Base-by-base conservation (phyloP, 2,797 vertebrate species). In the Lemur catta region DNA sequence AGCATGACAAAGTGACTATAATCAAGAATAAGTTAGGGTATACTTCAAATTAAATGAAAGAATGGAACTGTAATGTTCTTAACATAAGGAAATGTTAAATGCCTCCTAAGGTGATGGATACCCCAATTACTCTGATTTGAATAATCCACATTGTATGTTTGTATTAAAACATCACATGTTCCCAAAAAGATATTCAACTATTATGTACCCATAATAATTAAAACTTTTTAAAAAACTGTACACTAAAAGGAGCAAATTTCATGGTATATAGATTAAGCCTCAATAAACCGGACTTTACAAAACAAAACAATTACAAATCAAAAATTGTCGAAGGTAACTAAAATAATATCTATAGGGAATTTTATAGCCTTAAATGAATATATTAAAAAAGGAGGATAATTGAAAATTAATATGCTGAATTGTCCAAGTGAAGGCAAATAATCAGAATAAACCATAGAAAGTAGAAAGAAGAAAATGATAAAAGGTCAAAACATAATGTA, bases 391-490 rank as follows among this genome's bases (percentile, higher is more conserved):
- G 43, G 82, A 50, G 59, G n/a, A 93, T 63, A 72, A 72, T 2
- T 78, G 10, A 72, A 84, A 93, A 76, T 59, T 41, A 71, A 67
- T 55, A 91, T 41, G 14, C 46, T 84, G 59, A 95, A 85, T 10
- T 50, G n/a, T 81, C 38, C 46, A 89, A 43, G 13, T 93, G 33
- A 61, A 79, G 52, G 76, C 55, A 82, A 57, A 48, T 72, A 65
- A 71, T 26, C 26, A 80, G 63, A 81, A 97, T 72, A 91, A 86
- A 46, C 71, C 75, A 95, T 5, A 71, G 63, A 71, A 88, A 65
- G 48, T 18, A 57, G 82, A 80, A 41, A 87, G 38, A 93, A 84
- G 28, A 55, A 79, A 72, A 81, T 52, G 20, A 50, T 61, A 78
- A 81, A 17, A 38, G 22, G 17, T 65, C 85, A 82, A 30, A 80